Evolutionary conservation across 1,140 invertebrate genomes (phyloP).

Genomic region (Bombyx mori): DNA sequence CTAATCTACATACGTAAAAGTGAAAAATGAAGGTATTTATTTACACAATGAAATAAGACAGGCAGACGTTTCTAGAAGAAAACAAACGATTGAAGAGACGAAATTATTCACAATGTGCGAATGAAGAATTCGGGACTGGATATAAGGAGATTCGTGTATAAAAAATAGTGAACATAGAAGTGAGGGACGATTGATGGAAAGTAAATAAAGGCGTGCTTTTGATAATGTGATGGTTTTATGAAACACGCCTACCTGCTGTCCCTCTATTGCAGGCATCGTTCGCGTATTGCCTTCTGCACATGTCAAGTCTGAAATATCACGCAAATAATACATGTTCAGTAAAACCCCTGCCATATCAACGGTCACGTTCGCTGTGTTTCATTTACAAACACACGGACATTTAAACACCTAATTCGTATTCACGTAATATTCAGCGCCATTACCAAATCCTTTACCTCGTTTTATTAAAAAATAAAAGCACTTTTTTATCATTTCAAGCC

Average conservation of each 20-base stretch:
- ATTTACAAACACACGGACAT: conserved; percentile 16
- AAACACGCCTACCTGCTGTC: conserved; percentile 90
- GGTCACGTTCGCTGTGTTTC: conserved; percentile 7
- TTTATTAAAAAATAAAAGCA: conserved; percentile 59
- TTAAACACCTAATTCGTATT: conserved; percentile 9
- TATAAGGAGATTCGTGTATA: conserved; percentile 26
- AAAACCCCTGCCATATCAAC: neutral
- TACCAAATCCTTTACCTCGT: conserved; percentile 66
- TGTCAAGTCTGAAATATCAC: conserved; percentile 90
- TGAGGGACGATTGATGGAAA: conserved; percentile 46
- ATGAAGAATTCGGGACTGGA: conserved; percentile 40
- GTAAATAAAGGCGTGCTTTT: conserved; percentile 53
- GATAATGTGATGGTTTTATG: conserved; percentile 31
- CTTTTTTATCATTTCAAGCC: conserved; percentile 22
- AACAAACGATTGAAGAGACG: conserved; percentile 32
- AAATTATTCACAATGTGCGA: conserved; percentile 67
- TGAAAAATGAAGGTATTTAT: neutral
- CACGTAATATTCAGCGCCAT: conserved; percentile 56
- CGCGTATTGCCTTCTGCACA: conserved; percentile 95
- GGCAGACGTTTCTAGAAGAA: conserved; percentile 26
- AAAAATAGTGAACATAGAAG: conserved; percentile 41
- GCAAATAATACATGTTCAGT: conserved; percentile 34
- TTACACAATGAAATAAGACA: conserved; percentile 1
- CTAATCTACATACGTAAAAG: too few relatives aligned
- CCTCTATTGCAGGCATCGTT: conserved; percentile 97